Percentiles rank a stretch among this genome's conserved stretches.
Conservation (phyloP, 2,888 invertebrate genomes). For the Drosophila sordidula region DNA sequence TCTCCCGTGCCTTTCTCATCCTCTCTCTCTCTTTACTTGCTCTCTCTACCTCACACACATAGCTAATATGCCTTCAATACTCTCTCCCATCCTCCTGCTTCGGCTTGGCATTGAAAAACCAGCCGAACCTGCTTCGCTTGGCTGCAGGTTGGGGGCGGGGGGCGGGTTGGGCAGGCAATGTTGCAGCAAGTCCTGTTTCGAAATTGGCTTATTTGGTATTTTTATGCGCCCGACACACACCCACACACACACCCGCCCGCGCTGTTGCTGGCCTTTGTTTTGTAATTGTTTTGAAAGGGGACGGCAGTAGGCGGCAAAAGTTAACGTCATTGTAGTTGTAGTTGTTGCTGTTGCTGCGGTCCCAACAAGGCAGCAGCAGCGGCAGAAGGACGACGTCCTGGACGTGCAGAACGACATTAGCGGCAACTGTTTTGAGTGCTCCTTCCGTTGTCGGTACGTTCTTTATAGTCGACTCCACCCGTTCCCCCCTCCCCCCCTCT, state of each 20-base stretch:
- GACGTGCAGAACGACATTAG: slow-evolving; percentile 70
- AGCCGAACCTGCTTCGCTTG: slow-evolving; percentile 23
- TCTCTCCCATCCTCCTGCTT: neutral
- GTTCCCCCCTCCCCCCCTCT: neutral
- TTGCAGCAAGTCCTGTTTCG: slow-evolving; percentile 70
- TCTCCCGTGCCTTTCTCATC: neutral
- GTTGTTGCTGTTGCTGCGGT: slow-evolving; percentile 32
- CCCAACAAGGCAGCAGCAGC: slow-evolving; percentile 29
- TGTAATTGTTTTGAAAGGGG: slow-evolving; percentile 75
- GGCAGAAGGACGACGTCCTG: slow-evolving; percentile 63
- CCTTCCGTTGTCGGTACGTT: slow-evolving; percentile 75
- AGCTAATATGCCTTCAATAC: slow-evolving; percentile 20
- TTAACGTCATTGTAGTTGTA: slow-evolving; percentile 73
- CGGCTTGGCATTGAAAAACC: slow-evolving; percentile 50
- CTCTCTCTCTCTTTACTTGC: neutral
- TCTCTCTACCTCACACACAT: neutral
- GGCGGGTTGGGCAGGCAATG: slow-evolving; percentile 10
- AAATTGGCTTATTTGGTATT: slow-evolving; percentile 81
- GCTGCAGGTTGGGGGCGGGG: slow-evolving; percentile 3
- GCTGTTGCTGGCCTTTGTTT: slow-evolving; percentile 69
- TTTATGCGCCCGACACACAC: slow-evolving; percentile 59
- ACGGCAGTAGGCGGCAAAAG: slow-evolving; percentile 74
- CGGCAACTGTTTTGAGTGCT: slow-evolving; percentile 81
- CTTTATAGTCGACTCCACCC: slow-evolving; percentile 64
- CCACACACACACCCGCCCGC: slow-evolving; percentile 21